Evolutionary conservation across 2,113 vertebrate genomes (phyloP).

Genomic region (Coturnix japonica): DNA sequence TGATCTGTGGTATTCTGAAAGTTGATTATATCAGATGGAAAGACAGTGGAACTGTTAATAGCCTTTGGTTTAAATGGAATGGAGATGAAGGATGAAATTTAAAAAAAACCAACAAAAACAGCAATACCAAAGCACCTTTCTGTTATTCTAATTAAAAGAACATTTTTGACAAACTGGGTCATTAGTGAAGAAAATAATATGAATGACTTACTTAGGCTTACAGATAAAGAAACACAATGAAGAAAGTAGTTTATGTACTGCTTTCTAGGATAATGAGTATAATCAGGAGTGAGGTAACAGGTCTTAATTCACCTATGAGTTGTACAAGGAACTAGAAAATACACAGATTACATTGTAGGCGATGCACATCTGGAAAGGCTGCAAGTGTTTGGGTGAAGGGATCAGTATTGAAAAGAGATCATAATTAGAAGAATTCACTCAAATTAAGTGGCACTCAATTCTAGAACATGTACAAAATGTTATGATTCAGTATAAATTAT

Average conservation of each 20-base stretch:
- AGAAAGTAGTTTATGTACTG: background rate
- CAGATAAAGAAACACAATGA: background rate
- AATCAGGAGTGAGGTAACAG: background rate
- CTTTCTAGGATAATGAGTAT: background rate
- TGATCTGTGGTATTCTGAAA: background rate
- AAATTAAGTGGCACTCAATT: conserved; percentile 13
- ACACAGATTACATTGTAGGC: background rate
- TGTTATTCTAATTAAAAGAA: background rate
- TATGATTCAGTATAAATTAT: background rate
- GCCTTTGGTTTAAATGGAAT: background rate
- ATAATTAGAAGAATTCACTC: conserved; percentile 5
- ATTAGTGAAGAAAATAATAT: background rate
- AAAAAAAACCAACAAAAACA: background rate
- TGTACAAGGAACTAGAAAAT: background rate
- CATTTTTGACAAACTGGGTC: background rate
- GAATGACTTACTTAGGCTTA: background rate
- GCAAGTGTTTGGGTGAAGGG: background rate
- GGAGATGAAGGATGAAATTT: background rate
- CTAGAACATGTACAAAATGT: background rate
- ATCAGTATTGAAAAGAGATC: background rate
- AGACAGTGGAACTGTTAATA: background rate
- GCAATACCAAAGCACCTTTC: background rate
- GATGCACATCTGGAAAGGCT: background rate
- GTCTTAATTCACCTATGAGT: background rate
- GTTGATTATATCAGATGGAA: background rate